Base-by-base conservation (phyloP, 2,888 invertebrate genomes). In the Andrena minutula region DNA sequence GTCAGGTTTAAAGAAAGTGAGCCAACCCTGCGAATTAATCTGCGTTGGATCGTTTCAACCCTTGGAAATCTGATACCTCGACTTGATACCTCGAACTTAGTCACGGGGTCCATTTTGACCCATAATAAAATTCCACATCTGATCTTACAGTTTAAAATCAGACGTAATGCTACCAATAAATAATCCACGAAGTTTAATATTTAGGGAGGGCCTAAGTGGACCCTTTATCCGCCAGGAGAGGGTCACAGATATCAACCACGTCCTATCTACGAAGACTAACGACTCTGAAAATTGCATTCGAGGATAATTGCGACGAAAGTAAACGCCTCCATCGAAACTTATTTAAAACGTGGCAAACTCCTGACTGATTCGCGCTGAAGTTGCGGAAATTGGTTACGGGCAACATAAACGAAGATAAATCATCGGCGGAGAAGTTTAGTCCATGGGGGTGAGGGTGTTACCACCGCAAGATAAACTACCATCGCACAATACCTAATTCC, bases 351-450 rank as follows among this genome's bases (percentile, higher is more conserved):
- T 26, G 65, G 68, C 41, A 72, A 83, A 56, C 72, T 78, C 78
- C 47, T 83, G 83, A 78, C 83, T 74, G 83, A 83, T 83, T 83
- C 83, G 35, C 58, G 63, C 23, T 69, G 49, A 77, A 79, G 65
- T 75, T 74, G 32, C 81, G 78, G 75, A 75, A 84, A 83, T 83
- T 83, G 78, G 77, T 85, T 85, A 84, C 79, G 75, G 66, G 68
- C 65, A 63, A 65, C 77, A 66, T 77, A 80, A 85, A 85, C 79
- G 77, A 75, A 79, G 76, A 75, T 79, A 83, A 83, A 81, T 86
- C 86, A 86, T 77, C 72, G 78, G 75, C 49, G 56, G 28, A 65
- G 79, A 86, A 86, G 78, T 86, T 70, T 70, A 32, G 74, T 47
- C 74, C 65, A 63, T 28, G 30, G 56, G 32, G 32, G 79, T 74